Percentiles rank a stretch among this genome's conserved stretches.
Evolutionary conservation across 2,797 vertebrate species (phyloP).

Genomic region (Rhynchonycteris naso): DNA sequence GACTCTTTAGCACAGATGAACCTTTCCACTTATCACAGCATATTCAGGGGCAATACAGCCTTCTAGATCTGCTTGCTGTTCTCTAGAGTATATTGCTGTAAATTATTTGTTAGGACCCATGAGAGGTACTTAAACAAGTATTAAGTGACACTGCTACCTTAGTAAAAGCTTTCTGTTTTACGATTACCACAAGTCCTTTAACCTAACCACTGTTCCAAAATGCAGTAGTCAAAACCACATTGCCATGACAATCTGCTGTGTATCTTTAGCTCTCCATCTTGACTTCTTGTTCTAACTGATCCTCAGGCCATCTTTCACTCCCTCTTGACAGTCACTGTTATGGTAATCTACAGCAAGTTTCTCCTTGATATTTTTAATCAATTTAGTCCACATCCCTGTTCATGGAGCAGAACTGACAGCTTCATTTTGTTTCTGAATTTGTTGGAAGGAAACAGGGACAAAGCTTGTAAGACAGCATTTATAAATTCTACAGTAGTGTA

Average conservation of each 20-base stretch:
- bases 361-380: neutral
- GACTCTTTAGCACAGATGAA: neutral
- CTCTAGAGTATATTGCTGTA: neutral
- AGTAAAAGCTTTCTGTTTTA: neutral
- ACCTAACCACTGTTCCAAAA: neutral
- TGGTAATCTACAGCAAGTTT: neutral
- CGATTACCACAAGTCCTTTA: neutral
- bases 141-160: neutral
- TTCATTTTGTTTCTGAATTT: neutral
- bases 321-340: neutral
- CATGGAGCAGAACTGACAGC: neutral
- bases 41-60: neutral
- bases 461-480: neutral
- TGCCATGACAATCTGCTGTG: neutral
- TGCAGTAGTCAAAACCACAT: neutral
- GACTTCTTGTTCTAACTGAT: too few species aligned
- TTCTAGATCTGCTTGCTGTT: neutral
- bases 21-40: neutral
- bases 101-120: neutral
- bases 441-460: too few species aligned
- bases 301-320: neutral
- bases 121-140: too few species aligned
- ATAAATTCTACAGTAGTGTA: neutral
- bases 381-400: neutral
- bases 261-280: too few species aligned